phyloP scores from a whole-genome alignment of 2,888 invertebrate genomes.

The Drosophila neutralis region DNA sequence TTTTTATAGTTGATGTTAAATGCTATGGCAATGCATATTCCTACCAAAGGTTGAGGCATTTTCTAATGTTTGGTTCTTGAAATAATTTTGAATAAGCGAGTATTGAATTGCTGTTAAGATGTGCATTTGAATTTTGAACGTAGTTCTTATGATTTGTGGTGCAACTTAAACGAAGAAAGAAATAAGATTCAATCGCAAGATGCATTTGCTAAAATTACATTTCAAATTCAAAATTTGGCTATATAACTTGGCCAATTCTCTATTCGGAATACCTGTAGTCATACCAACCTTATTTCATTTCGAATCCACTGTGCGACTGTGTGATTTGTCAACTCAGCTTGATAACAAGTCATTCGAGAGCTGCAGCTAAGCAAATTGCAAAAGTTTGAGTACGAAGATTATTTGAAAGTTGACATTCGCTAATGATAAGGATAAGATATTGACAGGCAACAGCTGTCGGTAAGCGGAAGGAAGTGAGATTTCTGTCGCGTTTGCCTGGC shows the following conservation, averaged over 20 bases:
- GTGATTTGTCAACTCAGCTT: not conserved
- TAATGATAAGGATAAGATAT: conserved; percentile 73
- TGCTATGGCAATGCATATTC: not conserved
- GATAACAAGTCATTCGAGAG: conserved; percentile 40
- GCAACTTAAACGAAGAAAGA: not conserved
- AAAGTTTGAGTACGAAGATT: conserved; percentile 31
- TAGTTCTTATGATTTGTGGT: not conserved
- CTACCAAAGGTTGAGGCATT: not conserved
- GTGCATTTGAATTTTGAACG: not conserved
- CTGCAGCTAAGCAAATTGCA: conserved; percentile 19
- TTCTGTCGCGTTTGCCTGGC: conserved; percentile 42
- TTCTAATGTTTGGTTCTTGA: not conserved
- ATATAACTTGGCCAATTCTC: not conserved
- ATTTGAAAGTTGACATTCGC: conserved; percentile 71
- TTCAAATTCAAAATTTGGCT: not conserved
- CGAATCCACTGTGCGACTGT: not conserved
- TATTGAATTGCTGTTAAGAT: not conserved
- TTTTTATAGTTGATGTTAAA: not conserved
- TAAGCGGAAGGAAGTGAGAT: conserved; percentile 53
- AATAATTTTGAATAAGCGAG: not conserved
- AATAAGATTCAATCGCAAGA: not conserved
- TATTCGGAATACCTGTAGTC: not conserved
- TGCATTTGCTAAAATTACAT: not conserved
- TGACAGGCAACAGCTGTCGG: conserved; percentile 64
- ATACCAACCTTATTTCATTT: not conserved